Percentiles rank a stretch among this genome's conserved stretches.
Conservation (phyloP, 2,888 invertebrate species). For the Scaptodrosophila latifasciaeformis region DNA sequence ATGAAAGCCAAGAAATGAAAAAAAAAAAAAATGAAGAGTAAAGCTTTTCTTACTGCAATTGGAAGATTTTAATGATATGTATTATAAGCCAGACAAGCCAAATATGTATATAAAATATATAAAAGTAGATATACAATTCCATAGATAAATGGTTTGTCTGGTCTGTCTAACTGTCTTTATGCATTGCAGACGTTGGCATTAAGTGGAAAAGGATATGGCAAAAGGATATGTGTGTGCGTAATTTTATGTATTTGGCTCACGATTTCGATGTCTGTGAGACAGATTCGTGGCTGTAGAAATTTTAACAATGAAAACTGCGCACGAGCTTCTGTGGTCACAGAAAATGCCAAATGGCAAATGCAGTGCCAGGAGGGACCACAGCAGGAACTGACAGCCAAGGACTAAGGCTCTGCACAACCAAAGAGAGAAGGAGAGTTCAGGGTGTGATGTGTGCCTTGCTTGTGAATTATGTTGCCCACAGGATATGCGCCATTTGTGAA, state of each 20-base stretch:
- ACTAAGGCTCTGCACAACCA: not conserved
- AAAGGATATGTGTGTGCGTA: slow-evolving; percentile 45
- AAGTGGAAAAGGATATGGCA: slow-evolving; percentile 41
- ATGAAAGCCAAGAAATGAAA: no score
- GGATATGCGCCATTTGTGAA: slow-evolving; percentile 62
- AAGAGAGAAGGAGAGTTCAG: not conserved
- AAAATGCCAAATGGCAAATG: slow-evolving; percentile 1
- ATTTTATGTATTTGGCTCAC: slow-evolving; percentile 62
- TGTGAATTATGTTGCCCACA: slow-evolving; percentile 62
- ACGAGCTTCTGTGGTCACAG: slow-evolving; percentile 2
- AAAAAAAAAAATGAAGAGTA: slow-evolving; percentile 28
- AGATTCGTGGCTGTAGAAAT: slow-evolving; percentile 55
- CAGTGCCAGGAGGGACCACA: slow-evolving; percentile 5
- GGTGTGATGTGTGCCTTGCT: slow-evolving; percentile 13
- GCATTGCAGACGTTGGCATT: slow-evolving; percentile 40
- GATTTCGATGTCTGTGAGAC: slow-evolving; percentile 45
- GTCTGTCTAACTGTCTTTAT: slow-evolving; percentile 12
- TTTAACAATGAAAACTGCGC: slow-evolving; percentile 41
- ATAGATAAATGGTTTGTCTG: slow-evolving; percentile 4
- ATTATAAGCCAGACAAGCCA: slow-evolving; percentile 36
- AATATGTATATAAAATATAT: slow-evolving; percentile 8
- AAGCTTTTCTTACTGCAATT: slow-evolving; percentile 19
- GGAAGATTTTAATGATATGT: slow-evolving; percentile 43
- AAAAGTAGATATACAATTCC: not conserved
- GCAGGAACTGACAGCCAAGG: not conserved